These are phyloP conservation scores for Trigoniulus corallinus DNA, from an alignment of 1,140 invertebrate genomes.

Conservation along the genomic window DNA sequence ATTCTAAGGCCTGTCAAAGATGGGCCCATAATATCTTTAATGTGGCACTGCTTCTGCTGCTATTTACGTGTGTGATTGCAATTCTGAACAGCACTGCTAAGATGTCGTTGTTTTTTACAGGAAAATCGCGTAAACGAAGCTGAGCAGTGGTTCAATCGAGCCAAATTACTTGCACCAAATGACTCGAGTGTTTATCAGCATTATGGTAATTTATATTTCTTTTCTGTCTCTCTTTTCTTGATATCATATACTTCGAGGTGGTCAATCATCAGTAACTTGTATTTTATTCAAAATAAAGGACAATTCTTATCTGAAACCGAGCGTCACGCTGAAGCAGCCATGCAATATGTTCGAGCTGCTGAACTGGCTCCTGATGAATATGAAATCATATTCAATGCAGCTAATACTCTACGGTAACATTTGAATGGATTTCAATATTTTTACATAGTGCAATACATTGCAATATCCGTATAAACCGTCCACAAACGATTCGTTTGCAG, in stretches of 20 bases:
- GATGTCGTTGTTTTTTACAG: slow-evolving; percentile 31
- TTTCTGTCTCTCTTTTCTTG: no score
- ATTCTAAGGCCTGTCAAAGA: no score
- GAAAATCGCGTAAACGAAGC: slow-evolving; percentile 63
- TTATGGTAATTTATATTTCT: no score
- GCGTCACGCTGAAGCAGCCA: slow-evolving; percentile 59
- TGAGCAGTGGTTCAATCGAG: slow-evolving; percentile 74
- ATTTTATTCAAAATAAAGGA: no score
- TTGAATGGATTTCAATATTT: background rate
- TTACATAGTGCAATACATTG: background rate
- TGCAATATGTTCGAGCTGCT: slow-evolving; percentile 54
- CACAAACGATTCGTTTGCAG: no score
- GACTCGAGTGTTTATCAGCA: slow-evolving; percentile 68
- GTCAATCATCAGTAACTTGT: no score
- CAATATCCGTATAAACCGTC: no score
- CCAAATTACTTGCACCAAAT: slow-evolving; percentile 57
- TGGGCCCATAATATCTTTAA: no score
- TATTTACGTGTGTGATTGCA: background rate
- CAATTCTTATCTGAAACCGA: slow-evolving; percentile 65
- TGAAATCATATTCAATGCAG: slow-evolving; percentile 65
- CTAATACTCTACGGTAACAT: slow-evolving; percentile 44
- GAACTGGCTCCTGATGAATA: slow-evolving; percentile 58
- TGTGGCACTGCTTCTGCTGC: background rate
- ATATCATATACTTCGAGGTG: no score
- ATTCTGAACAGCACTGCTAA: no score